Evolutionary conservation across 2,888 invertebrate genomes (phyloP), one percentile per base, ranked within the genome.

Genomic region (Onthophagus sagittarius): DNA sequence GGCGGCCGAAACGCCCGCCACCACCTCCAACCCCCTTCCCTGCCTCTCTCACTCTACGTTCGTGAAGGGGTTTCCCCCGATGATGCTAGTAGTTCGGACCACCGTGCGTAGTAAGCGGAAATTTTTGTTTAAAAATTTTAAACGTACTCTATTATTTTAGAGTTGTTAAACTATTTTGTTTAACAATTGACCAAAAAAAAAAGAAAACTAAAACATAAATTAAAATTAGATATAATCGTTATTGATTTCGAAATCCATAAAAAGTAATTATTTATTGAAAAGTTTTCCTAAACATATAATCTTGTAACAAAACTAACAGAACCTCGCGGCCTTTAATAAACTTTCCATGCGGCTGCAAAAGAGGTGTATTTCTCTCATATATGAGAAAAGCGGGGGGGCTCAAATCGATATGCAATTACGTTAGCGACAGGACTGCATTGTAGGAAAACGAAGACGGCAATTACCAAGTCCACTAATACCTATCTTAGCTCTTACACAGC

Each of bases 1-100:
- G 39, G 39, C 39, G 39, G 39, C 39, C 39, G 39, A 53, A 53
- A 53, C 39, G 39, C 70, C 80, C 76, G 75, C 77, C 79, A 77
- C 77, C 81, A 75, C 80, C 82, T 79, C 80, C 79, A 64, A 78
- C 77, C 78, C 79, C 79, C 80, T 80, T 80, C 79, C 78, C 80
- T 78, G 79, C 77, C 79, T 78, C 78, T 79, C 77, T 78, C 77
- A 78, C 77, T 74, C 74, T 76, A 77, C 75, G 72, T 23, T 23
- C 3, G 23, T 23, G 23, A 23, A 23, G 23, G 23, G 23, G 23
- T 23, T 23, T 71, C 76, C 73, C 63, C 31, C 71, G 39, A 11
- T 7, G 39, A 11, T 53, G 11, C 39, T 53, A 23, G 9, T 23
- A 15, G 11, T 64, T 64, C 64, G 64, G 63, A 76, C 75, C 76